Percentiles rank a stretch among this genome's conserved stretches.
Evolutionary conservation across 64 coral and sea anemone genomes (phyloP).

Genomic region (Montipora cactus): DNA sequence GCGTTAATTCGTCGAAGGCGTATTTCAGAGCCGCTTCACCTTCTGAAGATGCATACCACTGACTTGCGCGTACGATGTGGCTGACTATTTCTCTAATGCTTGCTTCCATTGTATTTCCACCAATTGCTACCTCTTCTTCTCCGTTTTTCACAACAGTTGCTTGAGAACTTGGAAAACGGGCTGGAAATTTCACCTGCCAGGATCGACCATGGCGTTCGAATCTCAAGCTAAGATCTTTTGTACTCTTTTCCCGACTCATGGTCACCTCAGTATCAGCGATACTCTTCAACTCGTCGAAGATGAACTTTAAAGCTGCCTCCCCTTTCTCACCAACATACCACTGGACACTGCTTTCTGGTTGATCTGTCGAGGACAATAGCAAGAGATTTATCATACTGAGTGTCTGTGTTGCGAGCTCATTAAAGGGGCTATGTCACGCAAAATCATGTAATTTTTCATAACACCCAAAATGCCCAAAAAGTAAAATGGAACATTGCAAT

Average conservation of each 20-base stretch:
- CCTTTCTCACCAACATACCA: conserved; percentile 9
- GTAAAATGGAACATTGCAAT: no score
- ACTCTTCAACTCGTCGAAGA: background rate
- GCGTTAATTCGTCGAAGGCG: background rate
- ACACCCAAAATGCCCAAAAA: no score
- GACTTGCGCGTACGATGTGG: background rate
- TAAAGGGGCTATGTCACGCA: no score
- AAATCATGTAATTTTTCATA: no score
- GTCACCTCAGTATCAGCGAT: background rate
- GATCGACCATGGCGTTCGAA: background rate
- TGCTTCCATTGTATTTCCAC: background rate
- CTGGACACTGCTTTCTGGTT: background rate
- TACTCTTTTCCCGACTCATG: background rate
- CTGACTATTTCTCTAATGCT: background rate
- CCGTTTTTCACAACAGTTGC: background rate
- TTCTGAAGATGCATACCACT: conserved; percentile 16
- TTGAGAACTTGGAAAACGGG: background rate
- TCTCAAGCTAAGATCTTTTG: background rate
- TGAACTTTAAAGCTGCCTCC: background rate
- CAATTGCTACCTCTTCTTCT: background rate
- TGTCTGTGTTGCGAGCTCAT: background rate
- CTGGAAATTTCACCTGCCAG: conserved; percentile 4
- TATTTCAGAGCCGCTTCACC: background rate
- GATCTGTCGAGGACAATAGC: background rate
- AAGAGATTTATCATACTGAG: background rate